Conservation (phyloP, 2,113 vertebrate genomes). For the Orycteropus afer region DNA sequence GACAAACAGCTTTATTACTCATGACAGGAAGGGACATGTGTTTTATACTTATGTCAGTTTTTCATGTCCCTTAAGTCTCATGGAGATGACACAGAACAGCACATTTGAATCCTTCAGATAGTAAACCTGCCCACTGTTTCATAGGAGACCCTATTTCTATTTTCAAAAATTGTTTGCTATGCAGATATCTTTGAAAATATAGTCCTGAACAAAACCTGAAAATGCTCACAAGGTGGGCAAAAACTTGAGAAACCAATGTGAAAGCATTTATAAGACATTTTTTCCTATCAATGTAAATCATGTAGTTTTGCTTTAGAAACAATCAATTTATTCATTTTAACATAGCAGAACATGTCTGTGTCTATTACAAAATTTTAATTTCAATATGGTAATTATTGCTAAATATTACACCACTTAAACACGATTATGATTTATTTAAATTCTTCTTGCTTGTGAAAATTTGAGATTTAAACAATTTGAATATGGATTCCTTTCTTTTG, state of each 20-base stretch:
- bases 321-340: slow-evolving; percentile 38
- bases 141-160: not conserved
- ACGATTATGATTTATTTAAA: not conserved
- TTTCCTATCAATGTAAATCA: slow-evolving; percentile 33
- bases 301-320: slow-evolving; percentile 38
- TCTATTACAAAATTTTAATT: slow-evolving; percentile 44
- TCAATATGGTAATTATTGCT: not conserved
- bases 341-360: not conserved
- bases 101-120: not conserved
- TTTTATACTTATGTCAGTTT: not conserved
- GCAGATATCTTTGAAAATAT: not conserved
- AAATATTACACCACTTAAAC: not conserved
- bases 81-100: not conserved
- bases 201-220: not conserved
- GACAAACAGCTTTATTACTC: not conserved
- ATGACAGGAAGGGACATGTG: no score
- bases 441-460: not conserved
- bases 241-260: not conserved
- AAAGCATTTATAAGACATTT: not conserved
- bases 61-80: not conserved
- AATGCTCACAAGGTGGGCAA: not conserved
- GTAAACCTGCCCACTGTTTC: not conserved
- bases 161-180: not conserved
- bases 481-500: not conserved
- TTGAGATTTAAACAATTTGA: no score